Base-by-base conservation (phyloP, 1,140 invertebrate genomes). In the Centruroides sculpturatus region DNA sequence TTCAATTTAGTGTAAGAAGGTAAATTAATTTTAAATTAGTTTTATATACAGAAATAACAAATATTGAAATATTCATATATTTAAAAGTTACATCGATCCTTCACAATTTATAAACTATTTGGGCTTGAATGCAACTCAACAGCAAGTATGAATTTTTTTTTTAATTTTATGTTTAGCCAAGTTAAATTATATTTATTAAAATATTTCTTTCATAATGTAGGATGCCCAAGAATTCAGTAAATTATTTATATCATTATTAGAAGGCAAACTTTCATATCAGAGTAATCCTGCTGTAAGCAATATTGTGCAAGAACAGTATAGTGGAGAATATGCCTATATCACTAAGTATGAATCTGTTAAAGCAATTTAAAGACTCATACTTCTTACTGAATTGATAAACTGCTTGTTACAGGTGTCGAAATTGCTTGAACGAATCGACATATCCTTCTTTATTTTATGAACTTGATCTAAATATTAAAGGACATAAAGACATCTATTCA, bases 151-250 rank as follows among this genome's bases (percentile, higher is more conserved):
- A 6, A 34, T 53, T 6, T 34, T 41, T 6, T 41, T 41, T 41
- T 5, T 41, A 41, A 41, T 41, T 41, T 6, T 0, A 41, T 41
- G 8, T 41, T 41, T 41, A 41, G 8, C 5, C 8, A 41, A 41
- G 23, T 41, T 41, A 41, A 41, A 47, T 48, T 47, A 46, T 54
- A 23, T 23, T 23, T 23, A 23, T 58, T 41, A 59, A 51, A n/a
- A 13, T 48, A 6, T n/a, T 46, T 47, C 62, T 35, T 62, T 49
- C 13, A 53, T 59, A 47, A 23, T 80, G 56, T 80, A 85, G 75
- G 84, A 86, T 77, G 84, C 83, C 46, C 81, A 85, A 72, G 84
- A 86, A 72, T 85, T 85, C 73, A 82, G 80, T 10, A 84, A 85
- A 69, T 71, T 86, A 35, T 80, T 85, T 64, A 73, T 85, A 57